Conservation (phyloP, 1,140 invertebrate genomes). For the Chironomus striatipennis region DNA sequence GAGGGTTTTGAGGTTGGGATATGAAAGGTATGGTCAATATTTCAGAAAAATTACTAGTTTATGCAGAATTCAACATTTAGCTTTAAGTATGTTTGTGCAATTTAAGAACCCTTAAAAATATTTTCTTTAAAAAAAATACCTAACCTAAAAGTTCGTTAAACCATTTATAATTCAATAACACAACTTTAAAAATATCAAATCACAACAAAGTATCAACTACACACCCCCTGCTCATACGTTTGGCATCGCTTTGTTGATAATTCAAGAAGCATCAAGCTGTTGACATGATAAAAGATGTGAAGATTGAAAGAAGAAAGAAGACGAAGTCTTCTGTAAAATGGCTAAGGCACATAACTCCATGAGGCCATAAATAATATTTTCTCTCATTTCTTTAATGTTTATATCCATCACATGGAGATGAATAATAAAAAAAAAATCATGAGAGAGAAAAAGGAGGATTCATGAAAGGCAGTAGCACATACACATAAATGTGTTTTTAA, state of each 20-base stretch:
- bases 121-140: no score
- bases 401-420: not conserved
- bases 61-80: no score
- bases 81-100: no score
- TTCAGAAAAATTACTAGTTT: no score
- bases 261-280: slow-evolving; percentile 20
- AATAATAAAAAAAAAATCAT: not conserved
- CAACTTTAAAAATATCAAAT: no score
- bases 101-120: no score
- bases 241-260: not conserved
- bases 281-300: slow-evolving; percentile 19
- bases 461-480: no score
- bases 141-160: no score
- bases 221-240: not conserved
- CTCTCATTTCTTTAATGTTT: not conserved
- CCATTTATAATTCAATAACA: no score
- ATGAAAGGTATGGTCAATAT: no score
- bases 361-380: slow-evolving; percentile 16
- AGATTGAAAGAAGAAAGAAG: not conserved
- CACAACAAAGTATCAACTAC: no score
- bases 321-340: not conserved
- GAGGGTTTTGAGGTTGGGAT: no score
- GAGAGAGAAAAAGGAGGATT: not conserved
- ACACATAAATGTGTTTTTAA: not conserved
- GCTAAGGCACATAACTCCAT: not conserved